Conservation (phyloP, 2,888 invertebrate species). For the Phyllotreta cruciferae region DNA sequence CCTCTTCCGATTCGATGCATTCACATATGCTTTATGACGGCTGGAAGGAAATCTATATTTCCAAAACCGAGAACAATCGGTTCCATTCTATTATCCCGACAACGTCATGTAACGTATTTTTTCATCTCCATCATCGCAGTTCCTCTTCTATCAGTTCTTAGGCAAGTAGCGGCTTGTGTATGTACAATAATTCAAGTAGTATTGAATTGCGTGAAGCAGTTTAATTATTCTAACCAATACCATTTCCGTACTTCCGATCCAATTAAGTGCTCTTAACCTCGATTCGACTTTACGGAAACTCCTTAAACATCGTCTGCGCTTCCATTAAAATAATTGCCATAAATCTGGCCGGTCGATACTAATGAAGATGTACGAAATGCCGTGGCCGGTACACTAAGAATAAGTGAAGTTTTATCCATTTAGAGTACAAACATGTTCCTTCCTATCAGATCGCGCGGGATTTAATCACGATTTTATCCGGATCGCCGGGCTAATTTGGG, state of each 20-base stretch:
- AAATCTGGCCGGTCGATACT: slow-evolving; percentile 1
- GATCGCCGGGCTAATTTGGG: too few relatives aligned
- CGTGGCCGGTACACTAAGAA: too few relatives aligned
- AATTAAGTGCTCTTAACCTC: slow-evolving; percentile 7
- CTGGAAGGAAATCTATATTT: slow-evolving; percentile 15
- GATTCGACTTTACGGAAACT: slow-evolving; percentile 12
- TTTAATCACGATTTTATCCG: too few relatives aligned
- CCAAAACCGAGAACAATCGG: slow-evolving; percentile 2
- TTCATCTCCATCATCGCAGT: too few relatives aligned
- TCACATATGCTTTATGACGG: slow-evolving; percentile 19
- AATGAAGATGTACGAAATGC: slow-evolving; percentile 5
- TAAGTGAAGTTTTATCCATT: too few relatives aligned
- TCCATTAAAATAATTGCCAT: slow-evolving; percentile 14
- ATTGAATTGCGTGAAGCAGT: slow-evolving; percentile 2
- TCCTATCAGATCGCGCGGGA: too few relatives aligned
- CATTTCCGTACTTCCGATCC: slow-evolving; percentile 4
- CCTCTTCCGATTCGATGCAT: slow-evolving; percentile 17
- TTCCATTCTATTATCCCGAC: too few relatives aligned
- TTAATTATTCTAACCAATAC: neutral
- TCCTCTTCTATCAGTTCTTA: too few relatives aligned
- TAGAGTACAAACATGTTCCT: too few relatives aligned
- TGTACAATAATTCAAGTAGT: too few relatives aligned
- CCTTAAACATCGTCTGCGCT: slow-evolving; percentile 7
- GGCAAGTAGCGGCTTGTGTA: too few relatives aligned
- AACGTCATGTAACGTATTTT: too few relatives aligned